Evolutionary conservation across 2,888 invertebrate genomes (phyloP), one percentile per base, ranked within the genome.

Genomic region (Embidobia sp.): DNA sequence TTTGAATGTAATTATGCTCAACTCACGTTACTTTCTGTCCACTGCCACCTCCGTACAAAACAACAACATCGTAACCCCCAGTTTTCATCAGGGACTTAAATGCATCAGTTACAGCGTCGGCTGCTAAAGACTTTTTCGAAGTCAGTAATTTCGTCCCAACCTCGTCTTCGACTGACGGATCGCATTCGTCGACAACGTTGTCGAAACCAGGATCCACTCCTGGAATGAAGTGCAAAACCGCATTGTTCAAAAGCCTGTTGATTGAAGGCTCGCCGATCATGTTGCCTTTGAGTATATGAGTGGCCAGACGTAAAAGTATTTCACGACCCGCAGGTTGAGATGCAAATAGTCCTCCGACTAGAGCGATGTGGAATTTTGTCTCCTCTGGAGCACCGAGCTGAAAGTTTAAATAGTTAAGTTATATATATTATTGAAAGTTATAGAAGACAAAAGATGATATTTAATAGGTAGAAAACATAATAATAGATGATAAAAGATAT

Each of bases 251-350:
- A 8, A 98, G 89, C 13, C 90, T 89, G 33, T 91, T 87, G 77
- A 95, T 93, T 0, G 91, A 87, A 0, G 94, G 93, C 83, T 97
- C 94, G 18, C 93, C 93, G 55, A 93, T 91, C 40, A 91, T 90
- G 85, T 94, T 93, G 0, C 95, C 97, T 55, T 92, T 93, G 16
- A 94, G 89, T 13, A 98, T 90, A 90, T 98, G 97, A 0, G 96
- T 92, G 0, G 95, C 95, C 81, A 98, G 91, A 88, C 97, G 94
- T 0, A 97, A 85, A 0, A 95, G 90, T 70, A 98, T 91, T 89
- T 98, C 98, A 57, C 97, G 93, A 0, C 97, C 97, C 10, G 95
- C 90, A 0, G 96, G 95, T 85, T 97, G 95, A 0, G 94, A 93
- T 0, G 93, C 94, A 86, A 94, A 96, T 51, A 97, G 88, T 55